These are phyloP conservation scores for Caenorhabditis angaria DNA, from an alignment of 2,888 invertebrate species.

Conservation along the genomic window DNA sequence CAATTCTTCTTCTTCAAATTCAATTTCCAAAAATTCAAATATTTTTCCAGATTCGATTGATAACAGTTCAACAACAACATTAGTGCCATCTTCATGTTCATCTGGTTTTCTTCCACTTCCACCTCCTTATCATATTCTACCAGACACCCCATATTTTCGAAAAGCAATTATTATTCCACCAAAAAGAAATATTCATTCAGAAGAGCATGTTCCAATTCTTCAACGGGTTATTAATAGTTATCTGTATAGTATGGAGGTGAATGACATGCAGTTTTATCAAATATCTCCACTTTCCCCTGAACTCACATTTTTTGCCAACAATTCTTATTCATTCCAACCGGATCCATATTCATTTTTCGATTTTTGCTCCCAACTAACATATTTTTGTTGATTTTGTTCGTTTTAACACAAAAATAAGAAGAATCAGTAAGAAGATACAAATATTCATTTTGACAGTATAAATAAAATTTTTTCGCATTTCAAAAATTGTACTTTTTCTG, in stretches of 20 bases:
- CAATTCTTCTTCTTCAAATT: no score
- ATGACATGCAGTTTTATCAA: background rate
- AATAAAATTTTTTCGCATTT: no score
- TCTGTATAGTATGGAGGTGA: slow-evolving; percentile 32
- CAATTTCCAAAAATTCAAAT: background rate
- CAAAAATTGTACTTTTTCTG: background rate
- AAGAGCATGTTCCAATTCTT: slow-evolving; percentile 9
- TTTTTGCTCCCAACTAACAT: background rate
- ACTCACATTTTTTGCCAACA: background rate
- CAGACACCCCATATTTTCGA: slow-evolving; percentile 54
- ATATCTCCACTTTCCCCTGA: background rate
- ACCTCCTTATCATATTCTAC: slow-evolving; percentile 48
- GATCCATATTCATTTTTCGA: background rate
- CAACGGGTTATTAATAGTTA: slow-evolving; percentile 45
- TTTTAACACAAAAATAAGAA: no score
- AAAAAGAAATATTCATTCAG: background rate
- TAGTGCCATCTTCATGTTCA: background rate
- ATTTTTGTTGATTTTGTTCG: slow-evolving; percentile 1
- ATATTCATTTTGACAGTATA: no score
- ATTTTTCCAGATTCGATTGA: background rate
- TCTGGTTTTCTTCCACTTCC: slow-evolving; percentile 32
- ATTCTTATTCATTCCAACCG: background rate
- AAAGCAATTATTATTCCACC: slow-evolving; percentile 44
- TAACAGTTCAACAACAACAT: background rate
- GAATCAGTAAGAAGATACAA: no score